Evolutionary conservation across 2,888 invertebrate species (phyloP).

Genomic region (Chesias legatella): DNA sequence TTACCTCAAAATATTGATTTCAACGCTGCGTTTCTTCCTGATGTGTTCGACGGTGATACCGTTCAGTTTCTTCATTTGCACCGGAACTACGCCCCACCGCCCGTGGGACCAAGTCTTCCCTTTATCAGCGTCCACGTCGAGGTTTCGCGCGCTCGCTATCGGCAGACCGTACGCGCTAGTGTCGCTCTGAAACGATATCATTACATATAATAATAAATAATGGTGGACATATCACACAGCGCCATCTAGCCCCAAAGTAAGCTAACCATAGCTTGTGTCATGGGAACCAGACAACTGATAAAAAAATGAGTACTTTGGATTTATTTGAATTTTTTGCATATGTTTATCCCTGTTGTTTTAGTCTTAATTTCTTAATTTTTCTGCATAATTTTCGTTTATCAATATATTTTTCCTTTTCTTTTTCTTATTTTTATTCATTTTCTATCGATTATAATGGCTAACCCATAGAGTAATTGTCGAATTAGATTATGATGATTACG

Average conservation of each 20-base stretch:
- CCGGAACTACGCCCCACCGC: slow-evolving; percentile 66
- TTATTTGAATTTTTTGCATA: too few relatives aligned
- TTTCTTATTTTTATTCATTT: too few relatives aligned
- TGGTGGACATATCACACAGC: too few relatives aligned
- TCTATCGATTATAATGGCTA: too few relatives aligned
- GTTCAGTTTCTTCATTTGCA: slow-evolving; percentile 58
- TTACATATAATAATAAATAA: not conserved
- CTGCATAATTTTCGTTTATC: too few relatives aligned
- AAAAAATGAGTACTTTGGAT: too few relatives aligned
- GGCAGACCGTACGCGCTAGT: slow-evolving; percentile 64
- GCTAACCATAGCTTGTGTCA: not conserved
- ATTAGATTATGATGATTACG: too few relatives aligned
- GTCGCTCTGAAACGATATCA: slow-evolving; percentile 53
- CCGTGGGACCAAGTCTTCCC: slow-evolving; percentile 55
- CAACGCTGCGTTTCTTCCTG: slow-evolving; percentile 55
- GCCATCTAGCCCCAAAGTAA: not conserved
- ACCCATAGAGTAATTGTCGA: too few relatives aligned
- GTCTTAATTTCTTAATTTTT: too few relatives aligned
- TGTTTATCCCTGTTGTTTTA: too few relatives aligned
- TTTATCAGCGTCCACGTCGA: slow-evolving; percentile 53
- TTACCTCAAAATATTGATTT: slow-evolving; percentile 70
- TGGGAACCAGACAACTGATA: too few relatives aligned
- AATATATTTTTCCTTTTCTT: too few relatives aligned
- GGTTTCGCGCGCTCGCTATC: slow-evolving; percentile 58
- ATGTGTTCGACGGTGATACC: slow-evolving; percentile 59